These are phyloP conservation scores for Triplophysa yarkandensis DNA, from an alignment of 2,797 vertebrate species.

Conservation along the genomic window DNA sequence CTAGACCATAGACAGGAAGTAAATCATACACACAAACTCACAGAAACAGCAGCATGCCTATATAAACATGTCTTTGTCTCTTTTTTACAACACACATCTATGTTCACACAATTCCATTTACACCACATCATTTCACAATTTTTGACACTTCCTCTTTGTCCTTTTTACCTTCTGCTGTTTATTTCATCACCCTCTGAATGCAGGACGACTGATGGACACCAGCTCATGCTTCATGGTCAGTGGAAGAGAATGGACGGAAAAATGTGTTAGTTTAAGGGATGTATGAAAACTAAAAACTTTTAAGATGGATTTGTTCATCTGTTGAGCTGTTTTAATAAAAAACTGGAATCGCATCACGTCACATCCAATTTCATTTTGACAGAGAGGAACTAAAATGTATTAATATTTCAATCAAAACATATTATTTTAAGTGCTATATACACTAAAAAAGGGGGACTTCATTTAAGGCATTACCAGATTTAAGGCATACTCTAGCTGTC, in stretches of 20 bases:
- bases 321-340: not conserved
- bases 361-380: too few relatives aligned
- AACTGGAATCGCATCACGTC: too few relatives aligned
- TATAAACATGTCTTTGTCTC: not conserved
- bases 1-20: conserved; percentile 37
- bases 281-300: not conserved
- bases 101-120: not conserved
- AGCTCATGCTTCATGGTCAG: conserved; percentile 82
- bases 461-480: not conserved
- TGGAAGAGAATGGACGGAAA: conserved; percentile 42
- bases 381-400: too few relatives aligned
- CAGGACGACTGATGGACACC: conserved; percentile 83
- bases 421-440: too few relatives aligned
- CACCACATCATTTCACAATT: not conserved
- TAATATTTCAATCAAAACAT: too few relatives aligned
- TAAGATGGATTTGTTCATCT: not conserved
- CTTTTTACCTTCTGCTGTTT: conserved; percentile 63
- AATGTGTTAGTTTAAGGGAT: conserved; percentile 20
- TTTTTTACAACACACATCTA: not conserved
- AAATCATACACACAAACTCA: not conserved
- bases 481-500: not conserved
- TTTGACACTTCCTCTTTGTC: not conserved
- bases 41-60: not conserved
- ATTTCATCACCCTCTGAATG: conserved; percentile 75
- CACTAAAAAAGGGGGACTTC: too few relatives aligned